A percentile compares a stretch with the other conserved stretches of the same genome.
Conservation (phyloP, 64 coral and sea anemone genomes). For the Pachyseris speciosa region DNA sequence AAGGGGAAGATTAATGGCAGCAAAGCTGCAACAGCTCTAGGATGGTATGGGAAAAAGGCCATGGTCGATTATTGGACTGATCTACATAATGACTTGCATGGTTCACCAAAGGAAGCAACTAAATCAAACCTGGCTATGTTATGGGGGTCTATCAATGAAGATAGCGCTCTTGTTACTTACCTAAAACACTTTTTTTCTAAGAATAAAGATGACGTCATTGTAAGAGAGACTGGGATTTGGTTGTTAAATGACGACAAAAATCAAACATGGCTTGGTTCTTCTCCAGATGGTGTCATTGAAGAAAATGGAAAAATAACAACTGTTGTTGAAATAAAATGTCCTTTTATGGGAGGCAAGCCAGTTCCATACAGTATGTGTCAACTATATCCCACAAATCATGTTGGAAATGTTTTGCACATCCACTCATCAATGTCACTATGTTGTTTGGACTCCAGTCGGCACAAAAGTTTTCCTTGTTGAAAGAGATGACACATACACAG, state of each 20-base stretch:
- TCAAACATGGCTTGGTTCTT: constrained; percentile 26
- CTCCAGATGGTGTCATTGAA: constrained; percentile 37
- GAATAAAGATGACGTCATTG: not conserved
- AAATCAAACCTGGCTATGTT: constrained; percentile 50
- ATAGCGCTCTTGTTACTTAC: constrained; percentile 43
- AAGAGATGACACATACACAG: constrained; percentile 10
- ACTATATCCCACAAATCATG: constrained; percentile 52
- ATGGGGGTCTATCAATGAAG: constrained; percentile 52
- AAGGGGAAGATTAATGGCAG: constrained; percentile 54
- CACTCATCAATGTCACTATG: constrained; percentile 42
- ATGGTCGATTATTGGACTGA: constrained; percentile 42
- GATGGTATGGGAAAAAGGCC: constrained; percentile 53
- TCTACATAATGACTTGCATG: constrained; percentile 13
- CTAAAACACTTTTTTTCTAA: constrained; percentile 11
- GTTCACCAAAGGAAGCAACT: constrained; percentile 1
- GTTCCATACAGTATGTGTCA: constrained; percentile 42
- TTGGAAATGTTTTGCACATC: constrained; percentile 49
- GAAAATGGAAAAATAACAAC: not conserved
- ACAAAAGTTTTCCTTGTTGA: constrained; percentile 53
- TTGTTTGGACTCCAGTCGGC: constrained; percentile 34
- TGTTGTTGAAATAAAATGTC: constrained; percentile 49
- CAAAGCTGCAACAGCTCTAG: constrained; percentile 44
- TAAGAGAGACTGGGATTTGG: constrained; percentile 54
- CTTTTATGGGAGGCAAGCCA: constrained; percentile 52
- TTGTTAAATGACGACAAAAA: constrained; percentile 23